A percentile compares a stretch with the other conserved stretches of the same genome.
phyloP scores from a whole-genome alignment of 2,888 invertebrate species.

The Agrypnus murinus region DNA sequence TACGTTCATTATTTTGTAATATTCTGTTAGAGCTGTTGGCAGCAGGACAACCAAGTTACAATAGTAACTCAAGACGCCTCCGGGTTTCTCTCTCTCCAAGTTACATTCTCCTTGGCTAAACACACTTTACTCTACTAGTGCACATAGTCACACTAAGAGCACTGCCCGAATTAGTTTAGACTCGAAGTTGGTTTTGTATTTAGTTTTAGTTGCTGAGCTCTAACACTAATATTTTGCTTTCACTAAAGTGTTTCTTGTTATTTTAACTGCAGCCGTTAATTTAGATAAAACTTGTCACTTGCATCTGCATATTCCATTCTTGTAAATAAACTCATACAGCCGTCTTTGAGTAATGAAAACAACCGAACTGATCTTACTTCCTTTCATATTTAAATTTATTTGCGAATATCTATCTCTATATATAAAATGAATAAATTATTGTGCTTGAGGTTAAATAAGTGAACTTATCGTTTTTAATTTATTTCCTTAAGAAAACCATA shows the following conservation, averaged over 20 bases:
- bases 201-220: conserved; percentile 59
- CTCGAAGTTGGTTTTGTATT: conserved; percentile 58
- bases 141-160: conserved; percentile 56
- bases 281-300: conserved; percentile 48
- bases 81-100: conserved; percentile 59
- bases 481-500: too few relatives aligned
- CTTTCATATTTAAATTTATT: too few relatives aligned
- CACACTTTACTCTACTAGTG: conserved; percentile 54
- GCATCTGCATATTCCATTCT: conserved; percentile 34
- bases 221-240: conserved; percentile 59
- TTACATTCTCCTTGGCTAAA: conserved; percentile 62
- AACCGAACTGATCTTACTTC: not conserved
- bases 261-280: conserved; percentile 49
- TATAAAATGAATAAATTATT: too few relatives aligned
- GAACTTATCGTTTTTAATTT: too few relatives aligned
- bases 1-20: conserved; percentile 55
- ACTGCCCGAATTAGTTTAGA: conserved; percentile 58
- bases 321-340: conserved; percentile 35
- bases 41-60: conserved; percentile 62
- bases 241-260: conserved; percentile 56
- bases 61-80: conserved; percentile 64
- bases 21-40: conserved; percentile 57
- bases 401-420: too few relatives aligned
- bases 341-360: not conserved
- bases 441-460: too few relatives aligned